A percentile compares a stretch with the other conserved stretches of the same genome.
These are phyloP conservation scores for Pangasius krempfi DNA, from an alignment of 2,797 vertebrate species.

Conservation along the genomic window DNA sequence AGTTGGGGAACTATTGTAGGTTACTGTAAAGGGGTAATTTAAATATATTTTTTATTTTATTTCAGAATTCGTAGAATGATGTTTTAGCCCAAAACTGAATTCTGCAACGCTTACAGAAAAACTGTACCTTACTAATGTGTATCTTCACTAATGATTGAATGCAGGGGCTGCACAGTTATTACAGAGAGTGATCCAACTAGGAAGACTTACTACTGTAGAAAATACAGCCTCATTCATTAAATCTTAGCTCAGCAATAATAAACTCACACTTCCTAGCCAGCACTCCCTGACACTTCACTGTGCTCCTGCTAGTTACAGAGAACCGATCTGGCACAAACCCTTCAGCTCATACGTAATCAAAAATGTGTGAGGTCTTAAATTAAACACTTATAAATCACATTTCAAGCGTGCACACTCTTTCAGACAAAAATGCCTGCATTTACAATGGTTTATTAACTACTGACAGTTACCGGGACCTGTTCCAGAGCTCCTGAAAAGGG, in stretches of 20 bases:
- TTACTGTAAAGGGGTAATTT: neutral
- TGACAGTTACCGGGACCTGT: too few species aligned
- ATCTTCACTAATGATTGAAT: neutral
- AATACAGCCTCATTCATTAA: neutral
- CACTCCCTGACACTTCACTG: neutral
- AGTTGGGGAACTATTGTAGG: neutral
- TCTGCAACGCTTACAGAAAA: neutral
- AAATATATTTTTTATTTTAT: neutral
- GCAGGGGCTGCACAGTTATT: neutral
- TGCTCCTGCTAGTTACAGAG: neutral
- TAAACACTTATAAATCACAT: neutral
- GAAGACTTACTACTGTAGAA: neutral
- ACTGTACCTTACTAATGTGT: neutral
- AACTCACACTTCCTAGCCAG: neutral
- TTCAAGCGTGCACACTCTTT: neutral
- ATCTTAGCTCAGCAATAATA: neutral
- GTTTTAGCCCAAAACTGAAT: neutral
- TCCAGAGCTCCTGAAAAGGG: neutral
- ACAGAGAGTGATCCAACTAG: neutral
- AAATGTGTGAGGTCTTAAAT: neutral
- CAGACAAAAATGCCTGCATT: neutral
- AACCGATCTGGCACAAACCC: neutral
- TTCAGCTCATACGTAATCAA: neutral
- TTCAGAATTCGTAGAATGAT: neutral
- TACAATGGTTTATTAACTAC: neutral